Conservation (phyloP, 2,888 invertebrate genomes). For the Syrista parreyssii region DNA sequence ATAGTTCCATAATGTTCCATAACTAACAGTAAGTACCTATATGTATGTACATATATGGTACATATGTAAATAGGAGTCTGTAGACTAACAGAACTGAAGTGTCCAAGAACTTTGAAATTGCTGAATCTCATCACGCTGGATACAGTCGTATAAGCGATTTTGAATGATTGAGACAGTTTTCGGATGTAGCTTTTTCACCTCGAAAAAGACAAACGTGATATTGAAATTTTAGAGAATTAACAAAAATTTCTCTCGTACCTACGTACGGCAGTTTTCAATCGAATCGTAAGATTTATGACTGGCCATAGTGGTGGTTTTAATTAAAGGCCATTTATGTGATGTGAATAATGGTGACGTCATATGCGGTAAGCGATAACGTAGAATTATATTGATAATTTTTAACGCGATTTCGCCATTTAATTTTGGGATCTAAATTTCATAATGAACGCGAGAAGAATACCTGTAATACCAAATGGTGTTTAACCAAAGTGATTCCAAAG, state of each 20-base stretch:
- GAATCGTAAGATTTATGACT: neutral
- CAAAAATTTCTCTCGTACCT: neutral
- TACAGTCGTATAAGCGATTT: neutral
- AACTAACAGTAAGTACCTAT: conserved; percentile 10
- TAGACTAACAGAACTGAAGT: neutral
- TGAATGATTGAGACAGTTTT: neutral
- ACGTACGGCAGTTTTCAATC: neutral
- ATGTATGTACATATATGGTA: neutral
- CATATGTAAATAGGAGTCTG: neutral
- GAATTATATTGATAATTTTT: neutral
- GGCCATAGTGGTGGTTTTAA: neutral
- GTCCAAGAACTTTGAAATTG: neutral
- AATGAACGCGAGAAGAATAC: neutral
- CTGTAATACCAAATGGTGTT: neutral
- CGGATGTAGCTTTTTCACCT: neutral
- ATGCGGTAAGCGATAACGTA: neutral
- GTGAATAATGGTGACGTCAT: neutral
- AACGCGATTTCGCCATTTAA: neutral
- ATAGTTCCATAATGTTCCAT: conserved; percentile 13
- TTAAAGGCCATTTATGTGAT: neutral
- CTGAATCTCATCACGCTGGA: neutral
- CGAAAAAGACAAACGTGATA: neutral
- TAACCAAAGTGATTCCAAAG: neutral
- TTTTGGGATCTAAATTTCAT: neutral
- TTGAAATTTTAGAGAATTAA: neutral